Evolutionary conservation across 2,797 vertebrate genomes (phyloP).

Genomic region (Sebastes steindachneri): DNA sequence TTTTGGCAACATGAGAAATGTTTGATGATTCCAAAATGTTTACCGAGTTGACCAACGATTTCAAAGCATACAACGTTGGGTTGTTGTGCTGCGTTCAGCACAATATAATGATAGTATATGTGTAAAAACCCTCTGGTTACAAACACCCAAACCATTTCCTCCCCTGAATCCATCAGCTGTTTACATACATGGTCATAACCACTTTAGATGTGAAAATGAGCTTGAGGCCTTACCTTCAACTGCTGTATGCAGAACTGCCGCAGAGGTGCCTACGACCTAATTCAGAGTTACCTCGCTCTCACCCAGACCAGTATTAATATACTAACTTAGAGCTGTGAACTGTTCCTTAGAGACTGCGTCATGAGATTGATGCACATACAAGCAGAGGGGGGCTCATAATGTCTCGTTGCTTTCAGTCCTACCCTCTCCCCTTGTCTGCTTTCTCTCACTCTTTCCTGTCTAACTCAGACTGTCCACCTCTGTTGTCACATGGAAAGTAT

Average conservation of each 20-base stretch:
- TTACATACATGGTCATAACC: background rate
- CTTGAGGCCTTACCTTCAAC: constrained; percentile 60
- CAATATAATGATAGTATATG: background rate
- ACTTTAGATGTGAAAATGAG: background rate
- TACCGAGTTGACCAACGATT: background rate
- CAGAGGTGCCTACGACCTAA: background rate
- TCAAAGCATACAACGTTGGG: background rate
- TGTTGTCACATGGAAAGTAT: constrained; percentile 21
- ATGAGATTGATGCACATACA: background rate
- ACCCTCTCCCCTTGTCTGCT: constrained; percentile 4
- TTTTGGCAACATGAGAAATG: background rate
- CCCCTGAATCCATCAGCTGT: background rate
- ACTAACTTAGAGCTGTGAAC: background rate
- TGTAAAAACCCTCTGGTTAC: background rate
- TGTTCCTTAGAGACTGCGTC: constrained; percentile 17
- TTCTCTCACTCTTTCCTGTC: constrained; percentile 30
- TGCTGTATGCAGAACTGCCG: constrained; percentile 5
- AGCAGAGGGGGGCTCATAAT: constrained; percentile 14
- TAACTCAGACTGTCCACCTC: constrained; percentile 45
- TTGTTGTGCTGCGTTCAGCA: background rate
- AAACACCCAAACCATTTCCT: constrained; percentile 1
- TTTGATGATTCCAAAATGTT: background rate
- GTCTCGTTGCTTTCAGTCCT: constrained; percentile 23
- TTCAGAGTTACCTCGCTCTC: background rate
- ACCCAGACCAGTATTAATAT: background rate